Percentiles rank a stretch among this genome's conserved stretches.
These are phyloP conservation scores for Erpetoichthys calabaricus DNA, from an alignment of 2,797 vertebrate species.

Conservation along the genomic window DNA sequence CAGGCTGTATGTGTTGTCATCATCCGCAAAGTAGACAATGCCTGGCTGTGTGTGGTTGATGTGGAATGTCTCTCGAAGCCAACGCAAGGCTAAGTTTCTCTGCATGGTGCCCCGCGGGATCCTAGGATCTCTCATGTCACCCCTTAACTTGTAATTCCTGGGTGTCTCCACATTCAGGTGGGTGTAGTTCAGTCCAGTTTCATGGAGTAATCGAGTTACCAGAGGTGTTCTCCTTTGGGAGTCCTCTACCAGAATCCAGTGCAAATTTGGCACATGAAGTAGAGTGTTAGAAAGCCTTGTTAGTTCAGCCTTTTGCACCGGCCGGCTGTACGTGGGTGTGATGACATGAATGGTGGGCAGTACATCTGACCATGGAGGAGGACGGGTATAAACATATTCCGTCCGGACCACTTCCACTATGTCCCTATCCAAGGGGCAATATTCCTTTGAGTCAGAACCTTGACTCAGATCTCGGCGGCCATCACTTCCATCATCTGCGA, in stretches of 20 bases:
- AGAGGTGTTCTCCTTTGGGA: conserved; percentile 74
- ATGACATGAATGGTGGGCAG: conserved; percentile 90
- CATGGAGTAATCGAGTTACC: conserved; percentile 73
- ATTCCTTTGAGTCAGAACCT: conserved; percentile 80
- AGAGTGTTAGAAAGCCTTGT: conserved; percentile 86
- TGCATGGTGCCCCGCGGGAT: conserved; percentile 95
- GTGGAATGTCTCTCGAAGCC: conserved; percentile 86
- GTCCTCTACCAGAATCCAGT: conserved; percentile 96
- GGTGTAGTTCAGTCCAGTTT: conserved; percentile 91
- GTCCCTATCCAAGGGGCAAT: conserved; percentile 86
- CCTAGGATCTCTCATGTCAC: conserved; percentile 78
- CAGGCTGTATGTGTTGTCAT: conserved; percentile 93
- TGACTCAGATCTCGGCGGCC: conserved; percentile 60
- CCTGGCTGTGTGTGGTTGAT: conserved; percentile 76
- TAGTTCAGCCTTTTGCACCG: conserved; percentile 91
- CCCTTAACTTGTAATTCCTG: conserved; percentile 86
- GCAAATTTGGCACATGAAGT: conserved; percentile 85
- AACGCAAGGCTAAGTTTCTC: conserved; percentile 83
- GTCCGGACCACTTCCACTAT: conserved; percentile 97
- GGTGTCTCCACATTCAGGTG: conserved; percentile 95
- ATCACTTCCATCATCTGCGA: conserved; percentile 75
- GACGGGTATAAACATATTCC: conserved; percentile 88
- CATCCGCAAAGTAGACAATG: conserved; percentile 86
- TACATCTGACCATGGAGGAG: conserved; percentile 87
- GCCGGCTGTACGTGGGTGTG: conserved; percentile 91